Base-by-base conservation (phyloP, 2,888 invertebrate species). In the Sicus ferrugineus region DNA sequence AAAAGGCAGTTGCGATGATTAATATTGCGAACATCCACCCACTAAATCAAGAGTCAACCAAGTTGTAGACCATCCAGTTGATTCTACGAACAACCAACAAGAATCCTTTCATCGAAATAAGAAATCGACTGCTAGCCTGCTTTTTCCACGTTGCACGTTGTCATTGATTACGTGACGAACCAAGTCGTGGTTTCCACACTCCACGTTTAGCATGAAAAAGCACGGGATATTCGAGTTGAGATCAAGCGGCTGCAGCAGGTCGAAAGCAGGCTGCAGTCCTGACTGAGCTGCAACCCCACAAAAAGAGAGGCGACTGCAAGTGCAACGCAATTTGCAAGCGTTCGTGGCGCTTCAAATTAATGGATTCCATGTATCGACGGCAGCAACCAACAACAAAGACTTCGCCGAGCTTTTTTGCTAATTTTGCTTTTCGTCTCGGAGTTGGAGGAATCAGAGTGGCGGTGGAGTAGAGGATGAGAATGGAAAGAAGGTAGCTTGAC, bases 161-260 rank as follows among this genome's bases (percentile, higher is more conserved):
- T 74, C 75, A 75, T 77, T 74, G 74, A 74, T 74, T 77, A 75
- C 74, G 75, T 77, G 76, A 73, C 69, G 75, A 74, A 74, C 71
- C 73, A 74, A 75, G 69, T 69, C 66, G 28, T n/a, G 56, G 72
- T 72, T 75, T 73, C 73, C 74, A 69, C 73, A 73, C 70, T 68
- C 61, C 28, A 28, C 56, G 64, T 67, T 69, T 67, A 38, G 62
- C 66, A 68, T 28, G 50, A n/a, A 67, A 68, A 52, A 71, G n/a
- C n/a, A 4, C 14, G 16, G n/a, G 4, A 42, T n/a, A 42, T 9
- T n/a, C 11, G 4, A 42, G 11, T n/a, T 4, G 16, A 16, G 11
- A 38, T 9, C 38, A 38, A 38, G 11, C 38, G 11, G 7, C 38
- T 11, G 38, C 38, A 38, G 7, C 11, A 42, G 42, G 42, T n/a